Conservation (phyloP, 2,113 vertebrate genomes). For the Megalops atlanticus region DNA sequence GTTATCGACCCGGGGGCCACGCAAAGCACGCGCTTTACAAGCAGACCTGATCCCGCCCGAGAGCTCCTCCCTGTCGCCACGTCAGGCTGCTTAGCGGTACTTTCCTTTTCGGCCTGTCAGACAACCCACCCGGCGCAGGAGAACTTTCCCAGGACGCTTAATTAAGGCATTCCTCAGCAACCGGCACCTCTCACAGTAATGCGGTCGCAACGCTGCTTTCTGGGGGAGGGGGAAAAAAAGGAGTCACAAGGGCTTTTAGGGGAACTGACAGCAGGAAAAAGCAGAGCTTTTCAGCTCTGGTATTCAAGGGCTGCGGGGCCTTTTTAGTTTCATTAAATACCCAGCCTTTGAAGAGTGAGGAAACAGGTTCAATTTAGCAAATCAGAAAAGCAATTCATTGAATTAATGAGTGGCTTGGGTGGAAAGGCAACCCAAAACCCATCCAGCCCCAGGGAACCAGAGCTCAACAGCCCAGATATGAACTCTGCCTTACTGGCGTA, state of each 20-base stretch:
- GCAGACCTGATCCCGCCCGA: neutral
- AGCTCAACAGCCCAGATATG: neutral
- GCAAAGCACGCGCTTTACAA: neutral
- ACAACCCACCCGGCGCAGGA: neutral
- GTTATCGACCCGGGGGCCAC: neutral
- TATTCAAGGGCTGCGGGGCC: neutral
- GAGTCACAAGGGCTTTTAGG: neutral
- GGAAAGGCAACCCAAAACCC: neutral
- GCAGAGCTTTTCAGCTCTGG: neutral
- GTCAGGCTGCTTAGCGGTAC: neutral
- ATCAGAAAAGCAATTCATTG: constrained; percentile 3
- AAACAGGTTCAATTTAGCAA: constrained; percentile 4
- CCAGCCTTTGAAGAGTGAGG: neutral
- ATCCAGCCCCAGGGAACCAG: neutral
- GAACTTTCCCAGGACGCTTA: neutral
- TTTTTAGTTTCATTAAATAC: neutral
- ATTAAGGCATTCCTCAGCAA: neutral
- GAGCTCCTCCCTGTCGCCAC: neutral
- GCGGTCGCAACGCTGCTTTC: neutral
- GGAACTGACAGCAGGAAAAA: neutral
- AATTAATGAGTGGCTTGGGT: neutral
- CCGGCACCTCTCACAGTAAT: neutral
- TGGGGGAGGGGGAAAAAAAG: no score
- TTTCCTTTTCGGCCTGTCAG: neutral
- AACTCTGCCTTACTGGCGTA: neutral